A percentile compares a stretch with the other conserved stretches of the same genome.
Conservation (phyloP, 2,113 vertebrate genomes). For the Neodontobutis hainanensis region DNA sequence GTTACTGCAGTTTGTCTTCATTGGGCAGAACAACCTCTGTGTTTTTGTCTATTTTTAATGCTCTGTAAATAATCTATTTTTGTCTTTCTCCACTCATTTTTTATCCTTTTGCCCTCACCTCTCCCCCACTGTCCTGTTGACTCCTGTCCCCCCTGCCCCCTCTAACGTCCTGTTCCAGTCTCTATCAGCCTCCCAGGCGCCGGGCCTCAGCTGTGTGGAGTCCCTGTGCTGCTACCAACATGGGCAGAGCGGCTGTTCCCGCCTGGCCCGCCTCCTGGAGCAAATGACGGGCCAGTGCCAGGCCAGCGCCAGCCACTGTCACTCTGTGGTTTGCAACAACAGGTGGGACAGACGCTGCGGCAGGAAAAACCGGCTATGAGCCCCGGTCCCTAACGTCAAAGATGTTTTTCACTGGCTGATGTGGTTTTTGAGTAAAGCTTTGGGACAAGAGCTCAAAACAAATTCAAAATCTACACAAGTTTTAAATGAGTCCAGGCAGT, state of each 20-base stretch:
- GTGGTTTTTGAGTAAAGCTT: constrained; percentile 3
- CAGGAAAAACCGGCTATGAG: constrained; percentile 35
- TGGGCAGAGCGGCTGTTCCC: constrained; percentile 87
- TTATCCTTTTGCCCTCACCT: constrained; percentile 6
- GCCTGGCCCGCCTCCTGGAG: constrained; percentile 91
- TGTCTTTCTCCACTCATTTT: background rate
- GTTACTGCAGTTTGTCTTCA: background rate
- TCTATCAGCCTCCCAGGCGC: constrained; percentile 77
- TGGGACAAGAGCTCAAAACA: background rate
- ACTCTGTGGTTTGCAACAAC: constrained; percentile 79
- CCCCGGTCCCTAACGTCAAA: background rate
- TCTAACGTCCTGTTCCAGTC: constrained; percentile 34
- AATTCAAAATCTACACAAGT: no score
- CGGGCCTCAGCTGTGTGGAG: constrained; percentile 95
- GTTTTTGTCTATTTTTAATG: background rate
- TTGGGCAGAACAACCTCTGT: background rate
- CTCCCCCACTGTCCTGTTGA: background rate
- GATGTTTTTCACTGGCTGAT: constrained; percentile 10
- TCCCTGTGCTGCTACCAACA: constrained; percentile 96
- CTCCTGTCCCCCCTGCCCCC: background rate
- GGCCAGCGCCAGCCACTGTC: constrained; percentile 72
- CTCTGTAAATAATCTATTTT: constrained; percentile 12
- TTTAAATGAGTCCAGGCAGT: no score
- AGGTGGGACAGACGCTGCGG: constrained; percentile 60
- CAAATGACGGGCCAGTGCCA: constrained; percentile 82